Conservation (phyloP, 2,797 vertebrate species). For the Tolypeutes matacus region DNA sequence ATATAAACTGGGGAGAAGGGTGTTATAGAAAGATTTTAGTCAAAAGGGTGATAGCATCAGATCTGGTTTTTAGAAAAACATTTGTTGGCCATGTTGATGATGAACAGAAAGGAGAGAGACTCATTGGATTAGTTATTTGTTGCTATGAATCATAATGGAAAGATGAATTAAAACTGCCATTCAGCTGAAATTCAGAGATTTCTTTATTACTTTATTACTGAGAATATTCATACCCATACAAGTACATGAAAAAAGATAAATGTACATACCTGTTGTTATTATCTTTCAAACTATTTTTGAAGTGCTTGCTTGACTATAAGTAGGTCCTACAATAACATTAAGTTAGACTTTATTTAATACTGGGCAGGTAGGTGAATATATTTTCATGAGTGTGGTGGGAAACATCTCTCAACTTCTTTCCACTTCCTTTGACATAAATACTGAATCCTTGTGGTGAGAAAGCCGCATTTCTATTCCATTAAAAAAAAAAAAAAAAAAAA, state of each 20-base stretch:
- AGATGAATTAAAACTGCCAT: neutral
- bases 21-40: neutral
- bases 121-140: neutral
- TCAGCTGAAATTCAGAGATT: constrained; percentile 42
- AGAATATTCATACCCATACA: neutral
- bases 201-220: neutral
- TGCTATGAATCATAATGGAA: constrained; percentile 21
- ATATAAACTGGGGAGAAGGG: neutral
- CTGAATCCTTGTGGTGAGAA: neutral
- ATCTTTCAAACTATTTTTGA: neutral
- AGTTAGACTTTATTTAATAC: neutral
- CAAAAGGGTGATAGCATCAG: neutral
- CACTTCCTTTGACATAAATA: neutral
- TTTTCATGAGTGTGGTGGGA: neutral
- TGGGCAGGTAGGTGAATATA: neutral
- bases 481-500: neutral
- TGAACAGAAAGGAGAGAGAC: neutral
- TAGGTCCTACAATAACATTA: neutral
- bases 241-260: neutral
- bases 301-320: constrained; percentile 2
- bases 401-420: neutral
- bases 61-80: neutral
- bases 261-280: neutral
- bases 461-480: neutral
- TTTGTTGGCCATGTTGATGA: neutral